Evolutionary conservation across 2,888 invertebrate genomes (phyloP), one percentile per base, ranked within the genome.

Genomic region (Cryptophagus acutangulus): DNA sequence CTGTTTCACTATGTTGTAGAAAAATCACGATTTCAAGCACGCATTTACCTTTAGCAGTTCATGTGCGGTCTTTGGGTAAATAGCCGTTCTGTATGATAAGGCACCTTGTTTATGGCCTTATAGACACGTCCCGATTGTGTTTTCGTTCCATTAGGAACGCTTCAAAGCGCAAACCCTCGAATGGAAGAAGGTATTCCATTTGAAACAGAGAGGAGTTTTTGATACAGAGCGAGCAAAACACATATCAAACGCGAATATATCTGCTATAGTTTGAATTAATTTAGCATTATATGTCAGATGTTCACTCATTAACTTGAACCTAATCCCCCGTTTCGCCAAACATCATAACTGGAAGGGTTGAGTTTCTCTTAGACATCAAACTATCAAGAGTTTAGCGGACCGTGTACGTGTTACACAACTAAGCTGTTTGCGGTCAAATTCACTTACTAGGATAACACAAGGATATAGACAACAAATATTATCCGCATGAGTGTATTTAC

Each of bases 71-170:
- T 45, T 53, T 49, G 51, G 45, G 53, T 53, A 55, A 54, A 55
- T 55, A 57, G 46, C 52, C 54, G 53, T 53, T 56, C 54, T 48
- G 47, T 54, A 51, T 53, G 57, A 56, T 56, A 56, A 54, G 56
- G 51, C 52, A 45, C 47, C 46, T 43, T 55, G 52, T 57, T 57
- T 57, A 57, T 57, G 48, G 55, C 54, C 50, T 53, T 54, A 57
- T 51, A 57, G 55, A 55, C 56, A 55, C 56, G 53, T 56, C 50
- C 54, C 52, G 50, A 55, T 57, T 55, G 58, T 57, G 52, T 55
- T 58, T 58, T 58, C 55, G 51, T 58, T 57, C 57, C 57, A 57
- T 58, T 58, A 58, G 57, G 49, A 43, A 48, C 51, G 53, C 55
- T 51, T 44, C 51, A 43, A 40, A 48, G n/a, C n/a, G n/a, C n/a